Evolutionary conservation across 2,113 vertebrate species (phyloP).

Genomic region (Plecturocebus donacophilus): DNA sequence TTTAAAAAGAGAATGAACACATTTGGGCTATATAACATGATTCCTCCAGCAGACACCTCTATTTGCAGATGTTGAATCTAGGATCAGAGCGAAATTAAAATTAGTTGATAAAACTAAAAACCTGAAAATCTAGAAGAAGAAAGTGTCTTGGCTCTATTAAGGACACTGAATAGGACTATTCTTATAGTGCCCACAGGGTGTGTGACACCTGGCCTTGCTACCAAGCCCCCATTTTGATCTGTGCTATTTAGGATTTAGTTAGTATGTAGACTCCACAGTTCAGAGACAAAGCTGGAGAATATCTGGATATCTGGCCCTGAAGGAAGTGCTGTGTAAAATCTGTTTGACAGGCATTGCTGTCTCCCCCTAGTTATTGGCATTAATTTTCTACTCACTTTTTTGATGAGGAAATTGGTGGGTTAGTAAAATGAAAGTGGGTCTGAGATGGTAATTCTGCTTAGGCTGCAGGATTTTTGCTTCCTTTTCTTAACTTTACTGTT

Average conservation of each 20-base stretch:
- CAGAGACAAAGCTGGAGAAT: background rate
- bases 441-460: conserved; percentile 27
- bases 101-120: background rate
- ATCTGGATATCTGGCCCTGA: background rate
- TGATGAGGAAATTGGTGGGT: conserved; percentile 60
- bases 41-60: background rate
- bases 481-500: conserved; percentile 27
- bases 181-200: background rate
- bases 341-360: conserved; percentile 2
- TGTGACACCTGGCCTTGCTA: background rate
- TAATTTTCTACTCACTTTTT: conserved; percentile 71
- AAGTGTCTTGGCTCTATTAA: background rate
- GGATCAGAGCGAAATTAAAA: background rate
- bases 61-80: background rate
- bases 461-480: background rate
- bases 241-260: background rate
- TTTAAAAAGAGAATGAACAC: background rate
- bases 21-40: background rate
- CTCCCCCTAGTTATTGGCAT: background rate
- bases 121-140: background rate
- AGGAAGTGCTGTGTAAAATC: background rate
- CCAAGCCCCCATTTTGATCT: background rate
- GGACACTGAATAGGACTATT: background rate
- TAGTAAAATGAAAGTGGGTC: background rate
- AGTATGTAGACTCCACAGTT: background rate